Base-by-base conservation (phyloP, 2,888 invertebrate genomes). In the Epinotia nisella region DNA sequence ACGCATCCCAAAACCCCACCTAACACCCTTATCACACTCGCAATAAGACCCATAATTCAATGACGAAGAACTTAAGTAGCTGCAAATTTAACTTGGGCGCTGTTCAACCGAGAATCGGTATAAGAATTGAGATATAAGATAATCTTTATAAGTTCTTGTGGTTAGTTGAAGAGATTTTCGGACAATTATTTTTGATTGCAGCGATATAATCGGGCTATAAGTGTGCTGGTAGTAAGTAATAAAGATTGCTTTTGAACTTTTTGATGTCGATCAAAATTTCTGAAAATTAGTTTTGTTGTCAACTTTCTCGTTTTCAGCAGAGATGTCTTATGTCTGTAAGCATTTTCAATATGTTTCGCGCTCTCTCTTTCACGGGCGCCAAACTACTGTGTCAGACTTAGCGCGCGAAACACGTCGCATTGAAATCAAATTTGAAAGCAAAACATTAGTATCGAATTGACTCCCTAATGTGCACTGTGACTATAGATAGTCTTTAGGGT, bases 121-220 rank as follows among this genome's bases (percentile, higher is more conserved):
- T 72, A 71, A 74, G 65, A 74, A 70, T 66, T 56, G 69, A 70
- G 70, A 78, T 81, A 82, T 79, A 80, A 81, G 76, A 79, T 89
- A 87, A 89, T 88, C 86, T 86, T 84, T 84, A 83, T 81, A 82
- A 82, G 84, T 87, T 87, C 87, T 87, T 88, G 89, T 87, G 90
- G 89, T 86, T 78, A 78, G 81, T 80, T 81, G 82, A 78, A 78
- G 58, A 82, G 84, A 83, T 84, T 89, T 90, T 87, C 72, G 82
- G 82, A 85, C 85, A 87, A 90, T 91, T 88, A 87, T 85, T 81
- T 87, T 80, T 88, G 87, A 90, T 90, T 87, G 82, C 80, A 80
- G 80, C 80, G 35, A n/a, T 41, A 39, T 73, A 80, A 80, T 82
- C 79, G 76, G 74, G 65, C 76, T 78, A 74, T 74, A 71, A 72